Conservation (phyloP, 2,888 invertebrate genomes). For the Eilema depressum region DNA sequence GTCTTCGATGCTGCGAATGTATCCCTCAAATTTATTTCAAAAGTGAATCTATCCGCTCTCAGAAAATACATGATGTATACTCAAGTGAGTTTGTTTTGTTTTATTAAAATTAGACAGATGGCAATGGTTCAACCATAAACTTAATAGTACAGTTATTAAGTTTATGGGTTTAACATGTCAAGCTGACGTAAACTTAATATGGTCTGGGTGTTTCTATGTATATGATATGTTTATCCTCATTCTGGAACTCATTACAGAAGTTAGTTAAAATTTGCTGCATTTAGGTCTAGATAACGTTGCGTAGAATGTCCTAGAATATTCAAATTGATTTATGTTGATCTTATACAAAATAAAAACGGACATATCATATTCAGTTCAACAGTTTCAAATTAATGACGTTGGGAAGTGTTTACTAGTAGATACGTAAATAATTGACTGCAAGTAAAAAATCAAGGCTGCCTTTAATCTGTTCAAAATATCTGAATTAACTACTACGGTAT, state of each 20-base stretch:
- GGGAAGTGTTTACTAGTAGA: background rate
- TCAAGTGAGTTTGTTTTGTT: conserved; percentile 76
- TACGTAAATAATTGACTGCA: background rate
- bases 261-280: too few species aligned
- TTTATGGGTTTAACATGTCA: too few species aligned
- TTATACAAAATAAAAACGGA: background rate
- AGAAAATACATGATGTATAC: conserved; percentile 91
- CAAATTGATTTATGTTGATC: background rate
- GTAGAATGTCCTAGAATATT: too few species aligned
- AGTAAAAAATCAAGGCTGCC: conserved; percentile 1
- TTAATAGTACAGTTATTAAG: too few species aligned
- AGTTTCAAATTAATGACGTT: background rate
- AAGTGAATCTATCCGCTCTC: conserved; percentile 88
- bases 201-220: background rate
- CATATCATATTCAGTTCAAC: too few species aligned
- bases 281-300: too few species aligned
- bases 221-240: too few species aligned
- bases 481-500: background rate
- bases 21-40: conserved; percentile 88
- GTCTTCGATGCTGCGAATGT: conserved; percentile 91
- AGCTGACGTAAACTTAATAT: background rate
- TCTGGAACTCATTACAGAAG: too few species aligned
- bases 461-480: background rate
- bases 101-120: background rate
- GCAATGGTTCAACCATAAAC: too few species aligned